phyloP scores from a whole-genome alignment of 2,113 vertebrate species.

The Glareola pratincola region DNA sequence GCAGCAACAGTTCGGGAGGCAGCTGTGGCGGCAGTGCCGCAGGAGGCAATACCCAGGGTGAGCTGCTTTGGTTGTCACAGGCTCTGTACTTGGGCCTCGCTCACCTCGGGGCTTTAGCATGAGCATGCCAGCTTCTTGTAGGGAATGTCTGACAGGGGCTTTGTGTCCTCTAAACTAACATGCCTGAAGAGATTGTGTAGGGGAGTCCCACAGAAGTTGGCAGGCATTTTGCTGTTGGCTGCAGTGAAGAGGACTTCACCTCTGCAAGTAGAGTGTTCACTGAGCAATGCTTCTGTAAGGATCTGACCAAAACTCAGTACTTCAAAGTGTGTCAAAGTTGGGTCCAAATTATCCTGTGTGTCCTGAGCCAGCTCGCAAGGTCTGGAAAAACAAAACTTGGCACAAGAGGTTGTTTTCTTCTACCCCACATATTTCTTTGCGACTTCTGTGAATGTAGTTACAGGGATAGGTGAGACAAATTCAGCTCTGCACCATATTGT shows the following conservation, averaged over 20 bases:
- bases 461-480: neutral
- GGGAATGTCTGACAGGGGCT: neutral
- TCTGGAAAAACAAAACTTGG: neutral
- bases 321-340: neutral
- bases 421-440: neutral
- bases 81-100: rapidly evolving
- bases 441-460: neutral
- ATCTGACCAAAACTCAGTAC: neutral
- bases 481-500: neutral
- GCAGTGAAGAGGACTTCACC: neutral
- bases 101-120: neutral
- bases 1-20: neutral
- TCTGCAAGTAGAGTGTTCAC: neutral
- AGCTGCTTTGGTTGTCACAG: neutral
- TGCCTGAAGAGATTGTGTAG: rapidly evolving
- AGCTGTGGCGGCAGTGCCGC: neutral
- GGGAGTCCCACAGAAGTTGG: neutral
- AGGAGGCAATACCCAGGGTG: neutral
- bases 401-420: neutral
- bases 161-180: neutral
- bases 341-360: neutral
- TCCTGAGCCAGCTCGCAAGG: neutral
- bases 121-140: rapidly evolving
- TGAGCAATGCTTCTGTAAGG: neutral
- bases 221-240: neutral